Evolutionary conservation across 2,888 invertebrate species (phyloP).

Genomic region (Tipula lateralis): DNA sequence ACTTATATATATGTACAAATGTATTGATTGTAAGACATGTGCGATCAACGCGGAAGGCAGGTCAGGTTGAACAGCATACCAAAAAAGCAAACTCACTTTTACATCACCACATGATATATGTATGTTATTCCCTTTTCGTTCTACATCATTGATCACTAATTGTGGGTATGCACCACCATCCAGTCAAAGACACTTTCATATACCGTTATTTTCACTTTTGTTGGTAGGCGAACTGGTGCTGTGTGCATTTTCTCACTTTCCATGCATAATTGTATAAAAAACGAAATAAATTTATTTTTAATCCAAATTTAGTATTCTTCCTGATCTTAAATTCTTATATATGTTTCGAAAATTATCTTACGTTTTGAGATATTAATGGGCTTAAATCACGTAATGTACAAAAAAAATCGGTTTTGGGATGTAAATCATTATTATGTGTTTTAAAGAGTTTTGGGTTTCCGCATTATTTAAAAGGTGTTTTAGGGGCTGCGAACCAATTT

Average conservation of each 20-base stretch:
- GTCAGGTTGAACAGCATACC: neutral
- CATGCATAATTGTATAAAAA: neutral
- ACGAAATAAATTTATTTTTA: neutral
- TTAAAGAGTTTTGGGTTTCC: neutral
- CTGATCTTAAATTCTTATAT: neutral
- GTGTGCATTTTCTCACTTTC: neutral
- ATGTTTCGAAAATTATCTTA: neutral
- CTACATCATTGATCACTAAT: neutral
- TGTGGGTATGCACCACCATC: neutral
- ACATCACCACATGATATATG: neutral
- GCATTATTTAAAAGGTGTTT: neutral
- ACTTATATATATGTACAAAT: neutral
- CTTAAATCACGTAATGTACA: neutral
- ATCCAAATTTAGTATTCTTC: neutral
- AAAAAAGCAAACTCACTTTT: neutral
- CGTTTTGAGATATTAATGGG: neutral
- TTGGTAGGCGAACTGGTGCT: neutral
- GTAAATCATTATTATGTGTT: neutral
- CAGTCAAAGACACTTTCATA: neutral
- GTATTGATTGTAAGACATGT: too few relatives aligned
- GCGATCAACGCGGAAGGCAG: neutral
- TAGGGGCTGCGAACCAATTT: neutral
- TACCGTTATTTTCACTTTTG: neutral
- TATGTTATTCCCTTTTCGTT: neutral
- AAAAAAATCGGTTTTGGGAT: neutral